Evolutionary conservation across 2,888 invertebrate species (phyloP).

Genomic region (Graphium colonna): DNA sequence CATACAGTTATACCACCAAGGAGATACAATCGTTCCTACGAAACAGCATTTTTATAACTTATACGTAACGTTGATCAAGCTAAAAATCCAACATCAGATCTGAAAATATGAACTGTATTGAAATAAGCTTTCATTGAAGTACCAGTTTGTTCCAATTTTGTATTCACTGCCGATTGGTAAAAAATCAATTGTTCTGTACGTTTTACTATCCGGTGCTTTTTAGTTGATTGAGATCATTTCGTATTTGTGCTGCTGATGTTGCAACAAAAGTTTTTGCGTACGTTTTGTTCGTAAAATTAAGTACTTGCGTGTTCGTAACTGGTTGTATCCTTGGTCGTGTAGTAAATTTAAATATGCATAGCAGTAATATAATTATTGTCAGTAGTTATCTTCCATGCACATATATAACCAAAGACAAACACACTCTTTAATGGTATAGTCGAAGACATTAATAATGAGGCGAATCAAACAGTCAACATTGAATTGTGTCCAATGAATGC

Average conservation of each 20-base stretch:
- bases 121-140: not conserved
- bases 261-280: not conserved
- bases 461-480: conserved; percentile 39
- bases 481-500: conserved; percentile 41
- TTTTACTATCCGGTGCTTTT: too few species aligned
- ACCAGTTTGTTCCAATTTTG: not conserved
- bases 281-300: not conserved
- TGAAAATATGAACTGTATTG: too few species aligned
- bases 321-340: conserved; percentile 48
- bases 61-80: too few species aligned
- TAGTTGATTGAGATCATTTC: too few species aligned
- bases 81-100: too few species aligned
- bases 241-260: too few species aligned
- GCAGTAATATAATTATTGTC: conserved; percentile 46
- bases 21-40: not conserved
- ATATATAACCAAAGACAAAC: conserved; percentile 78
- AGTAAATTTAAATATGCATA: conserved; percentile 37
- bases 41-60: not conserved
- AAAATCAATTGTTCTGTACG: too few species aligned
- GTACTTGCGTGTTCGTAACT: conserved; percentile 19
- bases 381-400: conserved; percentile 74
- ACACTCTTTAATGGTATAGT: conserved; percentile 63
- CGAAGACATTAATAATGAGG: conserved; percentile 34
- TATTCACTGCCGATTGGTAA: too few species aligned
- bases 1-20: conserved; percentile 40